Conservation (phyloP, 2,888 invertebrate genomes). For the Polyommatus iphigenia region DNA sequence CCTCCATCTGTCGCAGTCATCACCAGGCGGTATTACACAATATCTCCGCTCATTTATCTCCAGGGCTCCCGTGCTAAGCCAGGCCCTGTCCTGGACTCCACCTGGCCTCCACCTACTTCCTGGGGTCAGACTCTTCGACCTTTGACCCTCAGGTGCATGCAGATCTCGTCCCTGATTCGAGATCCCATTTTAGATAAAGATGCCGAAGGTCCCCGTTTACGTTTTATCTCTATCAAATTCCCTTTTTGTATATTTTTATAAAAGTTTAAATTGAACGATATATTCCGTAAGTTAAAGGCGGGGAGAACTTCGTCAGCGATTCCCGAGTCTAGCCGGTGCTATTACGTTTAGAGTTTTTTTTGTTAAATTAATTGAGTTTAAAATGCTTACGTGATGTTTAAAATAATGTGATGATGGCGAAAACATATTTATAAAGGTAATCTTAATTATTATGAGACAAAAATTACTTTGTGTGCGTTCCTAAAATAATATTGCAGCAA, state of each 20-base stretch:
- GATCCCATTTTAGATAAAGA: constrained; percentile 13
- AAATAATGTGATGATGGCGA: neutral
- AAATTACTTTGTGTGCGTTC: neutral
- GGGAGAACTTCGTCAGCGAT: neutral
- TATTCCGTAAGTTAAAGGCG: neutral
- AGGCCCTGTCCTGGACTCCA: neutral
- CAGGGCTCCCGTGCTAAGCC: neutral
- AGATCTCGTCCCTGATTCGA: neutral
- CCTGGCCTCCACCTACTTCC: neutral
- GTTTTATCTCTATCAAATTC: neutral
- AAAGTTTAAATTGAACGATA: constrained; percentile 19
- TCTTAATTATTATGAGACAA: neutral
- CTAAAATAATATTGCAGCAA: neutral
- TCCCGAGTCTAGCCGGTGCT: neutral
- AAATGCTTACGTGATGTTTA: neutral
- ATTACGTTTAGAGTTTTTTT: neutral
- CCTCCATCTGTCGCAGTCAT: neutral
- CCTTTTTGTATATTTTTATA: constrained; percentile 19
- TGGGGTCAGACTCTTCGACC: neutral
- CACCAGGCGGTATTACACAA: neutral
- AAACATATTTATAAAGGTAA: neutral
- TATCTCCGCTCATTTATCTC: neutral
- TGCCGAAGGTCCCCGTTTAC: neutral
- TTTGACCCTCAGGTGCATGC: constrained; percentile 3
- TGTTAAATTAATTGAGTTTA: neutral